These are phyloP conservation scores for Xestia ashworthii DNA, from an alignment of 2,888 invertebrate species.

Conservation along the genomic window DNA sequence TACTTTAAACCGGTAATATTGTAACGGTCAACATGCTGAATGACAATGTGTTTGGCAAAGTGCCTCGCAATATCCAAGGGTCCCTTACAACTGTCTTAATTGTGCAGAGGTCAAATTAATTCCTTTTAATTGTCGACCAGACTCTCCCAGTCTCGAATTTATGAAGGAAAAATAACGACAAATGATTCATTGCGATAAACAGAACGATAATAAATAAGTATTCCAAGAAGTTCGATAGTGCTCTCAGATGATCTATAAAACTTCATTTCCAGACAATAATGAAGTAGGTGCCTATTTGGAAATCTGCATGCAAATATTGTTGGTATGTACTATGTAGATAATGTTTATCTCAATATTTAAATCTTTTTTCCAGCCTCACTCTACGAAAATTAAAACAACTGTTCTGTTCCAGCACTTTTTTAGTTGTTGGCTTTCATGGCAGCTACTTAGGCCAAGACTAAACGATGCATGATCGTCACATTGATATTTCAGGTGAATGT, in stretches of 20 bases:
- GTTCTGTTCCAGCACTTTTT: background rate
- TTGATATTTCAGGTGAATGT: constrained; percentile 47
- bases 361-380: background rate
- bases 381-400: background rate
- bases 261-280: background rate
- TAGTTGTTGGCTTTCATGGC: background rate
- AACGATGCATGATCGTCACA: constrained; percentile 10
- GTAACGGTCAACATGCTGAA: background rate
- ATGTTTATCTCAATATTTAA: background rate
- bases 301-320: background rate
- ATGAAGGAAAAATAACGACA: constrained; percentile 68
- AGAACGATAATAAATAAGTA: constrained; percentile 17
- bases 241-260: constrained; percentile 13
- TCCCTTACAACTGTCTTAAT: constrained; percentile 78
- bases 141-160: constrained; percentile 48
- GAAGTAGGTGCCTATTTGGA: background rate
- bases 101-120: constrained; percentile 88
- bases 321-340: background rate
- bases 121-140: constrained; percentile 82
- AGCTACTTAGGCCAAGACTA: background rate
- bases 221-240: constrained; percentile 50
- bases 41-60: constrained; percentile 30
- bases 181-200: constrained; percentile 60
- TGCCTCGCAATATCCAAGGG: constrained; percentile 62
- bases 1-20: background rate